These are phyloP conservation scores for Drosophila limbata DNA, from an alignment of 2,888 invertebrate genomes.

Conservation along the genomic window DNA sequence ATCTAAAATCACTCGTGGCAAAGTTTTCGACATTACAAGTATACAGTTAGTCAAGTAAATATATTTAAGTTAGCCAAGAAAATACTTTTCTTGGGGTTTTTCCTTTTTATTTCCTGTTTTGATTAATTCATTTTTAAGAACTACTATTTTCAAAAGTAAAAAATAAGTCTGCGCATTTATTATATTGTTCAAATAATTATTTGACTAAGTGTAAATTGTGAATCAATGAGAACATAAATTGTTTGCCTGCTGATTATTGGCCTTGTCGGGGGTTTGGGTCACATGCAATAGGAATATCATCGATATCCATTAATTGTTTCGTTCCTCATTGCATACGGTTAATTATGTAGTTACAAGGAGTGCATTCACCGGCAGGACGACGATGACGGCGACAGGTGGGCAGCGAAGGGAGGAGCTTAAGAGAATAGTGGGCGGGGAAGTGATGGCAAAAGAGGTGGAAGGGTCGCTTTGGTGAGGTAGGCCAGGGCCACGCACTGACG, in stretches of 20 bases:
- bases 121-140: too few species aligned
- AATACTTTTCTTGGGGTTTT: too few species aligned
- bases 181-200: neutral
- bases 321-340: conserved; percentile 9
- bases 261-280: conserved; percentile 6
- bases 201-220: conserved; percentile 16
- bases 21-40: neutral
- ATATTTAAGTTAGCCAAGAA: neutral
- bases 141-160: neutral
- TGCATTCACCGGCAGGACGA: conserved; percentile 19
- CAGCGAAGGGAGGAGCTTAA: neutral
- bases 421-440: conserved; percentile 4
- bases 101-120: neutral
- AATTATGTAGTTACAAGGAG: conserved; percentile 37
- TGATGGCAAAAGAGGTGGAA: neutral
- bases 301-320: neutral
- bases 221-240: conserved; percentile 22
- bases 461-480: conserved; percentile 49
- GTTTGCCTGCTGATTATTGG: conserved; percentile 22
- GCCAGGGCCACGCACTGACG: conserved; percentile 43
- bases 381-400: conserved; percentile 51
- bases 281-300: neutral
- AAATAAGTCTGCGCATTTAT: neutral
- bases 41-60: neutral
- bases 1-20: conserved; percentile 26